A percentile compares a stretch with the other conserved stretches of the same genome.
phyloP scores from a whole-genome alignment of 2,888 invertebrate genomes.

The Zeuzera pyrina region DNA sequence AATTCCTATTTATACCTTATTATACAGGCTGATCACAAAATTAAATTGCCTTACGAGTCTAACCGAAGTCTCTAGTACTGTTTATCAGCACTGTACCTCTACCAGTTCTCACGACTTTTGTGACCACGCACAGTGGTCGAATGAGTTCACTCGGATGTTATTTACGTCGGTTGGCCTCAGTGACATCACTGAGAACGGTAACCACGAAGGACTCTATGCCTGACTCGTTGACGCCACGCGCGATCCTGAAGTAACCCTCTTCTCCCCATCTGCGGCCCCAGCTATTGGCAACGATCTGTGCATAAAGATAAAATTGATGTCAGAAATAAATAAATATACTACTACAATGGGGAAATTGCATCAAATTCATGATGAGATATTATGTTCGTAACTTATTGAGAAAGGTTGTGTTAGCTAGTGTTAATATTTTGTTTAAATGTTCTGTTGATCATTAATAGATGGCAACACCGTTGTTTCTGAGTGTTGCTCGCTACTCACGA shows the following conservation, averaged over 20 bases:
- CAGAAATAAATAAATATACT: no score
- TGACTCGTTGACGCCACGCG: constrained; percentile 88
- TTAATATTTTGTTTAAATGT: no score
- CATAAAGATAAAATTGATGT: no score
- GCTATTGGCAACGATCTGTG: constrained; percentile 93
- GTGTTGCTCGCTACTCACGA: no score
- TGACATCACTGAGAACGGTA: constrained; percentile 80
- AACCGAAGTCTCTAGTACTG: constrained; percentile 43
- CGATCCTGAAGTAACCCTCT: constrained; percentile 90
- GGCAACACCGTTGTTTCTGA: no score
- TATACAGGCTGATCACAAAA: no score
- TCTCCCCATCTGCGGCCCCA: constrained; percentile 97
- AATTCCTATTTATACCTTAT: no score
- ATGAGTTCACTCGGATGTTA: constrained; percentile 44
- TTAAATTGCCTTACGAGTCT: constrained; percentile 10
- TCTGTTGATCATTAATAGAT: no score
- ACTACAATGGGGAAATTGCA: no score
- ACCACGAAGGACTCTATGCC: constrained; percentile 93
- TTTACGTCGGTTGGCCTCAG: constrained; percentile 45
- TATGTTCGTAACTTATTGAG: no score
- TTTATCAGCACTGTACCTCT: constrained; percentile 40
- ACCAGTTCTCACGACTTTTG: constrained; percentile 33
- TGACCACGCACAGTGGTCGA: constrained; percentile 41
- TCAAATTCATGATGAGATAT: no score
- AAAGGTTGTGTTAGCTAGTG: no score